Conservation (phyloP, 2,888 invertebrate species). For the Bedellia somnulentella region DNA sequence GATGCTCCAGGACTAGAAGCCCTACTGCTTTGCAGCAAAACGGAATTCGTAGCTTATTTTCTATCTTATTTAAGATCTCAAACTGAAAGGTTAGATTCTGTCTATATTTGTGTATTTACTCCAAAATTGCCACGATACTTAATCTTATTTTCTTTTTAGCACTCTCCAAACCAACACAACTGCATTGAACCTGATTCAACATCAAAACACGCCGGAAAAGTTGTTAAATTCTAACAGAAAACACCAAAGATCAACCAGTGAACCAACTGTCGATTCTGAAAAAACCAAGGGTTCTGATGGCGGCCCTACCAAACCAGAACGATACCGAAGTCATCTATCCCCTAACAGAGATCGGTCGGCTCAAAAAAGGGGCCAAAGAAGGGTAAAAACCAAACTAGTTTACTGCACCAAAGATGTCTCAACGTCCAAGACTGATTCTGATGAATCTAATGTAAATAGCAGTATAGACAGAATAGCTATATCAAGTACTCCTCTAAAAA, state of each 20-base stretch:
- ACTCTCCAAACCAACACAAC: slow-evolving; percentile 39
- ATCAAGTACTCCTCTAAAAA: slow-evolving; percentile 44
- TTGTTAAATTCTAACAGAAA: slow-evolving; percentile 23
- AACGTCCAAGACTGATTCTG: slow-evolving; percentile 20
- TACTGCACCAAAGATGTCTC: slow-evolving; percentile 11
- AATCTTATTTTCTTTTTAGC: slow-evolving; percentile 19
- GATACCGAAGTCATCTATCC: slow-evolving; percentile 28
- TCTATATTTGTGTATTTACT: background rate
- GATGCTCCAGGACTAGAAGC: slow-evolving; percentile 34
- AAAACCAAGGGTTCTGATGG: slow-evolving; percentile 25
- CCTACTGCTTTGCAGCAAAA: slow-evolving; percentile 32
- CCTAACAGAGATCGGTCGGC: slow-evolving; percentile 30
- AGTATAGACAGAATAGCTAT: slow-evolving; percentile 27
- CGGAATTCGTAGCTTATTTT: slow-evolving; percentile 62
- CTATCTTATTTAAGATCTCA: slow-evolving; percentile 56
- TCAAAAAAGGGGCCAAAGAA: slow-evolving; percentile 19
- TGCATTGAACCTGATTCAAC: slow-evolving; percentile 30
- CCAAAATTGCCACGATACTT: background rate
- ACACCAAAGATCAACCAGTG: slow-evolving; percentile 37
- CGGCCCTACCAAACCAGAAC: slow-evolving; percentile 23
- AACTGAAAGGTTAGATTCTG: slow-evolving; percentile 45
- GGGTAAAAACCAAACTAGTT: slow-evolving; percentile 45
- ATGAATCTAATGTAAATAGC: slow-evolving; percentile 29
- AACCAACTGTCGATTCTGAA: slow-evolving; percentile 30
- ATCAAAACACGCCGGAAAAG: slow-evolving; percentile 39